phyloP scores from a whole-genome alignment of 2,797 vertebrate species.

The Hylomyscus alleni region DNA sequence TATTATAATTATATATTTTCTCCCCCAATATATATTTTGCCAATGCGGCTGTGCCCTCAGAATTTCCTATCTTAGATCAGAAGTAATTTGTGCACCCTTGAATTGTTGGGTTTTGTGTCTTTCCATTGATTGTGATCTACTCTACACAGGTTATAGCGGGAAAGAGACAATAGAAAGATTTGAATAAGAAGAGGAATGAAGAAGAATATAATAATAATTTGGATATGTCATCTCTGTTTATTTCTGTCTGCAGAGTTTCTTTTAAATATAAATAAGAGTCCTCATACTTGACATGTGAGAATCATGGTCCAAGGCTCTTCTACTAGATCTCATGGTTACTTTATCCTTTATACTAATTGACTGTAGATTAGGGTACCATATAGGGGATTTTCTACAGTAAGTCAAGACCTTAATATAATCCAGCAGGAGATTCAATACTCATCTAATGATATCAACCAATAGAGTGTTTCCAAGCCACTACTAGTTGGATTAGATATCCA shows the following conservation, averaged over 20 bases:
- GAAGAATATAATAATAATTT: neutral
- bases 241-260: constrained; percentile 6
- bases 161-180: neutral
- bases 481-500: neutral
- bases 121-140: neutral
- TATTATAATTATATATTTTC: neutral
- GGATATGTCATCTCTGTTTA: neutral
- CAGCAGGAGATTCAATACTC: neutral
- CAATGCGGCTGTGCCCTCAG: neutral
- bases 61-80: neutral
- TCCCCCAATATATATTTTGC: neutral
- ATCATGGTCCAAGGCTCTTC: neutral
- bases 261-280: constrained; percentile 5
- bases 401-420: constrained; percentile 2
- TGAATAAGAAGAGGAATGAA: too few species aligned
- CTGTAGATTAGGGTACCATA: neutral
- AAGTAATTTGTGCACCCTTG: neutral
- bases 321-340: neutral
- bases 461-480: neutral
- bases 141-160: neutral
- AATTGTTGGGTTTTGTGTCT: neutral
- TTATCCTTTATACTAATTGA: neutral
- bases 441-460: constrained; percentile 29
- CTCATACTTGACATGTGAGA: neutral
- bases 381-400: constrained; percentile 1